These are phyloP conservation scores for Onychorhynchus coronatus DNA, from an alignment of 2,113 vertebrate genomes.

Conservation along the genomic window DNA sequence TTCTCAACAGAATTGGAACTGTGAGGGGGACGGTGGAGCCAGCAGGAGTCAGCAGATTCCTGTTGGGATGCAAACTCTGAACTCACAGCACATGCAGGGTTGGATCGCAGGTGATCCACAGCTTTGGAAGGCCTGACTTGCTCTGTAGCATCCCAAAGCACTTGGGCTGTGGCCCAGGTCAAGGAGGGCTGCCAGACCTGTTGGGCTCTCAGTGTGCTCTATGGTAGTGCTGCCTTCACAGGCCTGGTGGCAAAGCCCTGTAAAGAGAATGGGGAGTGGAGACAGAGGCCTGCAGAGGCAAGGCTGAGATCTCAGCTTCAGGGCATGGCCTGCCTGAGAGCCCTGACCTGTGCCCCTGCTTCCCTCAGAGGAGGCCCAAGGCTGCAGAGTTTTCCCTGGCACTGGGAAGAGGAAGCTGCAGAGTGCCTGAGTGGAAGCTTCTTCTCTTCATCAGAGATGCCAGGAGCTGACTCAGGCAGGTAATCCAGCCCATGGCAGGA, in stretches of 20 bases:
- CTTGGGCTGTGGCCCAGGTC: no score
- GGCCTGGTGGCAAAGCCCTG: neutral
- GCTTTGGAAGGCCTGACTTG: neutral
- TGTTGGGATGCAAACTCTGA: neutral
- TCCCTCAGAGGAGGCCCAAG: neutral
- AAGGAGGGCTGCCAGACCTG: neutral
- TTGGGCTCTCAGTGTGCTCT: neutral
- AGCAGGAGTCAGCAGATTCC: neutral
- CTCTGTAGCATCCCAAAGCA: neutral
- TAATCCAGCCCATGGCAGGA: neutral
- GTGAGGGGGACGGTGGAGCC: neutral
- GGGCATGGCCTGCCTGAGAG: neutral
- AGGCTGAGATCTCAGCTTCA: neutral
- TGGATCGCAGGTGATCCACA: neutral
- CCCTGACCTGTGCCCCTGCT: neutral
- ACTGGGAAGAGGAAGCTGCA: neutral
- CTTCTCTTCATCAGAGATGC: neutral
- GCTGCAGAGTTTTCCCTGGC: accelerated
- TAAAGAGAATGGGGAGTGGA: neutral
- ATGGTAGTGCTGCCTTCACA: neutral
- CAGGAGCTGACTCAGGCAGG: neutral
- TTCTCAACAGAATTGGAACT: neutral
- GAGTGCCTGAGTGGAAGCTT: neutral
- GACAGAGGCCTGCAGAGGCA: neutral
- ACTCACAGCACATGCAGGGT: neutral